These are phyloP conservation scores for Halotydeus destructor DNA, from an alignment of 1,140 invertebrate species.

Conservation along the genomic window DNA sequence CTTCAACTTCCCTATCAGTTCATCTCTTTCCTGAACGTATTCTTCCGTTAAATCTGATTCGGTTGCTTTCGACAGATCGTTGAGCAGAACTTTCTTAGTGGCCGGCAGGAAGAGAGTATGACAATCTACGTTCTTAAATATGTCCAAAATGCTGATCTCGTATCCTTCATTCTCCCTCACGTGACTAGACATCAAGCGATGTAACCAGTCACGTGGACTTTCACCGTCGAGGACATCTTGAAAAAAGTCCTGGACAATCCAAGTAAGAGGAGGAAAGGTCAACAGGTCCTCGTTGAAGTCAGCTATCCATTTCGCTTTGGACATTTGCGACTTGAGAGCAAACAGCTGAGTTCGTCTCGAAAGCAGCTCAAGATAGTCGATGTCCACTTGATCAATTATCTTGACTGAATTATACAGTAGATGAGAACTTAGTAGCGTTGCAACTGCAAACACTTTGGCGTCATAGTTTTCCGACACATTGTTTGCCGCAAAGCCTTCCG, in stretches of 20 bases:
- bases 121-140: slow-evolving; percentile 17
- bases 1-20: slow-evolving; percentile 14
- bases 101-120: slow-evolving; percentile 18
- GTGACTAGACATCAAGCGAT: slow-evolving; percentile 15
- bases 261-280: slow-evolving; percentile 17
- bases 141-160: slow-evolving; percentile 16
- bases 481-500: slow-evolving; percentile 19
- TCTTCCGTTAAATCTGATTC: slow-evolving; percentile 17
- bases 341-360: slow-evolving; percentile 18
- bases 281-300: slow-evolving; percentile 16
- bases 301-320: slow-evolving; percentile 15
- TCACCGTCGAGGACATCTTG: slow-evolving; percentile 11
- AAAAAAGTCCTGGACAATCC: slow-evolving; percentile 19
- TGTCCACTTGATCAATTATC: slow-evolving; percentile 18
- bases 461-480: slow-evolving; percentile 19
- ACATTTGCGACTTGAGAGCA: slow-evolving; percentile 17
- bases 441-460: slow-evolving; percentile 18
- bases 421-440: slow-evolving; percentile 16
- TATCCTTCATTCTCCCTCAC: slow-evolving; percentile 16
- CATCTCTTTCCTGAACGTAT: slow-evolving; percentile 14
- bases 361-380: slow-evolving; percentile 18
- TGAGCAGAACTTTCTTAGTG: slow-evolving; percentile 11
- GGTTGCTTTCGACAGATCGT: slow-evolving; percentile 14
- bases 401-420: slow-evolving; percentile 18
- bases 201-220: slow-evolving; percentile 14